These are phyloP conservation scores for Antheraea yamamai DNA, from an alignment of 2,888 invertebrate genomes.

Conservation along the genomic window DNA sequence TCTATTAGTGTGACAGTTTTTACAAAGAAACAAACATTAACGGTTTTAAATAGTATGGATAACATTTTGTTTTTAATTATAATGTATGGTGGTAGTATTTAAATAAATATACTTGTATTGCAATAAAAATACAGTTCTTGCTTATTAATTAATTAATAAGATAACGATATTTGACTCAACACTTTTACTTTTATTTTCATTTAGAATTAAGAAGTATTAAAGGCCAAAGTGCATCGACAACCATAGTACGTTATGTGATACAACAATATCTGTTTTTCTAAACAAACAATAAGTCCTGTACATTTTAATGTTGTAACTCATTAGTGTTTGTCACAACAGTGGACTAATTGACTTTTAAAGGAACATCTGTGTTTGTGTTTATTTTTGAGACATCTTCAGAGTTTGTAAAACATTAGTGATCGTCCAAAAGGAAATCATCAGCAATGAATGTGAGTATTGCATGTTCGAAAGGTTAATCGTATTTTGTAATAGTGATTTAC, in stretches of 20 bases:
- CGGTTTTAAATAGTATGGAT: no score
- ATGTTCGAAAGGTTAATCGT: conserved; percentile 4
- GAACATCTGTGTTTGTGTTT: conserved; percentile 19
- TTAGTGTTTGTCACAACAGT: conserved; percentile 20
- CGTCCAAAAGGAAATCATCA: conserved; percentile 48
- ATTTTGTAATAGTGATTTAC: background rate
- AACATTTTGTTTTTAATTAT: no score
- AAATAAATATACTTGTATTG: no score
- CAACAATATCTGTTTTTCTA: background rate
- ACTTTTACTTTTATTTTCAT: background rate
- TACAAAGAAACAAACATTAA: no score
- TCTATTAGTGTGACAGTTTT: no score
- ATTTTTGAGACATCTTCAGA: conserved; percentile 1
- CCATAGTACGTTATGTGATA: conserved; percentile 30
- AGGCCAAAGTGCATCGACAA: conserved; percentile 52
- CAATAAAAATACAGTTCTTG: no score
- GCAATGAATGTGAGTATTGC: conserved; percentile 67
- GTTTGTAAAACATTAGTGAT: conserved; percentile 1
- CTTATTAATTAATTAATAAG: background rate
- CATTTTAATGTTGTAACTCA: conserved; percentile 12
- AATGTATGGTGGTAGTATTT: no score
- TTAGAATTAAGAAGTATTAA: conserved; percentile 34
- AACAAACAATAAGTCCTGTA: conserved; percentile 18
- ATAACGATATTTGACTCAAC: background rate
- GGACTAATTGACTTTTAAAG: conserved; percentile 23